phyloP scores from a whole-genome alignment of 1,140 invertebrate species.

The Drosophila micromelanica region DNA sequence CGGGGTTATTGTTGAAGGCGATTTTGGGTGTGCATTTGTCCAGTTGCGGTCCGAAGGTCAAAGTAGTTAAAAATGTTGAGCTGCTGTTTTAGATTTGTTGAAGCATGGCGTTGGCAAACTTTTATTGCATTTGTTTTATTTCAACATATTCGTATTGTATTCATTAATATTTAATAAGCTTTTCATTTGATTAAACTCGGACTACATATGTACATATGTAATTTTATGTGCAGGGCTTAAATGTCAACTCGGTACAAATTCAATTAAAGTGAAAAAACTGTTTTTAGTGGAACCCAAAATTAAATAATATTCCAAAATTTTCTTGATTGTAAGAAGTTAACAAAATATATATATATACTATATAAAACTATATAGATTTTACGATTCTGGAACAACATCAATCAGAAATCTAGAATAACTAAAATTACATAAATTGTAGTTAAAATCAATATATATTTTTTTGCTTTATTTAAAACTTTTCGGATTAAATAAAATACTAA shows the following conservation, averaged over 20 bases:
- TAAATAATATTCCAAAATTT: no score
- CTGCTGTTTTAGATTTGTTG: constrained; percentile 61
- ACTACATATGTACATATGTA: constrained; percentile 13
- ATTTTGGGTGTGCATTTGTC: constrained; percentile 1
- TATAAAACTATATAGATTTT: no score
- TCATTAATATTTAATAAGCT: constrained; percentile 65
- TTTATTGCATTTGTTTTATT: constrained; percentile 57
- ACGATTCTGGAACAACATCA: no score
- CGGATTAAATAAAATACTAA: no score
- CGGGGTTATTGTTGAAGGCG: background rate
- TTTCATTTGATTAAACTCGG: constrained; percentile 42
- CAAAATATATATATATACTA: no score
- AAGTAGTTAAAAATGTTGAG: constrained; percentile 73
- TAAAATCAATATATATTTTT: no score
- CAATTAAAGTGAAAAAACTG: background rate
- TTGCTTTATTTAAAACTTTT: no score
- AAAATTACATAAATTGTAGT: no score
- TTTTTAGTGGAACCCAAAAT: background rate
- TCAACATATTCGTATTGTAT: constrained; percentile 44
- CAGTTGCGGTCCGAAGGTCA: constrained; percentile 58
- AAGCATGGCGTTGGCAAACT: constrained; percentile 42
- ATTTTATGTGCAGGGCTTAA: background rate
- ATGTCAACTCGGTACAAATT: background rate
- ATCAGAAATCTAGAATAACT: no score
- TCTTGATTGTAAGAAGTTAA: no score